Evolutionary conservation across 2,113 vertebrate species (phyloP), one percentile per base, ranked within the genome.

Genomic region (Petrocephalus microphthalmus): DNA sequence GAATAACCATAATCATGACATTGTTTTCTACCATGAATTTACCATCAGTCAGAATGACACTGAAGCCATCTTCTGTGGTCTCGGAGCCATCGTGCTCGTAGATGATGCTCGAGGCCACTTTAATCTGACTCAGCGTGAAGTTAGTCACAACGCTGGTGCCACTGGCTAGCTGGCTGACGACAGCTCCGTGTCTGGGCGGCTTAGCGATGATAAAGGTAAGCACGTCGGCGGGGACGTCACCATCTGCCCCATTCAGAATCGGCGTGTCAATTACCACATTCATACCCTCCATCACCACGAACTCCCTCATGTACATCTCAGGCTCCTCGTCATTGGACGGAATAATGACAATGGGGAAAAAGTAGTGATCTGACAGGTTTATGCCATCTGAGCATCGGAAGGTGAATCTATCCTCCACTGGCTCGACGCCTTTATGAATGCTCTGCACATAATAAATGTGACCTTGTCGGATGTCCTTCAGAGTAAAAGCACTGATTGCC

Each of bases 241-340:
- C 95, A 93, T 99, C 98, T 0, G 94, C 96, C 0, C 96, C 98
- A 0, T 96, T 97, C 90, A 99, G 94, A 90, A 99, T 97, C 37
- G 97, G 97, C 0, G 96, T 97, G 91, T 99, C 97, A 0, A 99
- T 95, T 81, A 97, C 96, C 84, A 99, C 94, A 89, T 97, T 99
- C 98, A 98, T 98, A 89, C 98, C 98, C 90, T 99, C 98, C 97
- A 98, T 98, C 89, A 99, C 98, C 54, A 99, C 95, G 94, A 99
- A 99, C 91, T 99, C 97, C 53, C 97, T 93, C 94, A 96, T 91
- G 89, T 97, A 98, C 84, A 99, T 95, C 91, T 98, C 97, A 0
- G 98, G 98, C 89, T 96, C 97, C 90, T 99, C 98, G 10, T 99
- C 98, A 0, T 98, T 99, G 88, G 96, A 90, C 0, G 97, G 97